Conservation (phyloP, 2,113 vertebrate genomes). For the Bungarus multicinctus region DNA sequence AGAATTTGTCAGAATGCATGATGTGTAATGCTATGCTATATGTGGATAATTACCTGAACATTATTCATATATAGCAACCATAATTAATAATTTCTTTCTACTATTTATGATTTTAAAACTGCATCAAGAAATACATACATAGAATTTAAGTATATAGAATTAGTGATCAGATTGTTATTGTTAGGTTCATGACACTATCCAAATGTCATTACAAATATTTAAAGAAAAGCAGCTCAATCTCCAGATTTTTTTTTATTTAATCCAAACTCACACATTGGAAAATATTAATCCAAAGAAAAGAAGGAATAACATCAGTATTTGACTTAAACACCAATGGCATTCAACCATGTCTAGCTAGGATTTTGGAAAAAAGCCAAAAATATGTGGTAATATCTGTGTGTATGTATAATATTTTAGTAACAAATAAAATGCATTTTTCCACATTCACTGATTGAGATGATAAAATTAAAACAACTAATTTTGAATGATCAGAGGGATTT, state of each 20-base stretch:
- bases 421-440: conserved; percentile 51
- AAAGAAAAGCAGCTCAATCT: conserved; percentile 58
- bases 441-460: conserved; percentile 51
- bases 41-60: conserved; percentile 70
- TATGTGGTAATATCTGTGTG: not conserved
- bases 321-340: conserved; percentile 65
- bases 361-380: conserved; percentile 52
- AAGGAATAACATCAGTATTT: conserved; percentile 51
- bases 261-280: conserved; percentile 51
- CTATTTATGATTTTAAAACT: conserved; percentile 41
- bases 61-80: conserved; percentile 59
- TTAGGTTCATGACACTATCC: conserved; percentile 39
- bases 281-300: conserved; percentile 58
- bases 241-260: conserved; percentile 48
- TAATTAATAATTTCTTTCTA: conserved; percentile 41
- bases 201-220: conserved; percentile 50
- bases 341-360: conserved; percentile 61
- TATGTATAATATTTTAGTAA: conserved; percentile 29
- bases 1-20: conserved; percentile 93
- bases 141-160: conserved; percentile 37
- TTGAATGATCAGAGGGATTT: conserved; percentile 57
- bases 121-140: conserved; percentile 38
- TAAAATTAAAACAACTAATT: conserved; percentile 64
- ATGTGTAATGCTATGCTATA: conserved; percentile 76
- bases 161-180: conserved; percentile 43